phyloP scores from a whole-genome alignment of 2,797 vertebrate species.

The Girardinus metallicus region DNA sequence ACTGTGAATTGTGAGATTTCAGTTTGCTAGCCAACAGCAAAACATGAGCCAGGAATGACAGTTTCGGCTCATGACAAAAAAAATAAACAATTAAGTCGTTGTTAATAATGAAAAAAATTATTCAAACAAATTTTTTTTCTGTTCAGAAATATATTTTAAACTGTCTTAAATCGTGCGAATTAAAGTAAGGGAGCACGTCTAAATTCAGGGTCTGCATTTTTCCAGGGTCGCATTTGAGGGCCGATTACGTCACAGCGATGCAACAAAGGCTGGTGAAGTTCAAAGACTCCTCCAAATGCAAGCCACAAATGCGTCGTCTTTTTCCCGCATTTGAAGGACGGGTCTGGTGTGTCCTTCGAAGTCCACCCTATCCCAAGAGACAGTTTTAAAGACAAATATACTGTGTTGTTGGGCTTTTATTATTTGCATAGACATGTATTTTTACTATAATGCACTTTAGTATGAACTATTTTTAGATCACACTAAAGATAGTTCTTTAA shows the following conservation, averaged over 20 bases:
- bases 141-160: not conserved
- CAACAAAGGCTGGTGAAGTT: not conserved
- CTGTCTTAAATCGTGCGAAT: not conserved
- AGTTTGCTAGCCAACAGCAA: not conserved
- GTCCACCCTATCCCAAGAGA: not conserved
- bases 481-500: too few relatives aligned
- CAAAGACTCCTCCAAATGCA: not conserved
- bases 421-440: not conserved
- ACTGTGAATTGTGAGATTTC: not conserved
- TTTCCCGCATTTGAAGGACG: not conserved
- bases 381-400: not conserved
- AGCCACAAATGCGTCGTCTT: not conserved
- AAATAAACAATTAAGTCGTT: not conserved
- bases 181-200: not conserved
- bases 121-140: not conserved
- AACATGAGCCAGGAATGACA: not conserved
- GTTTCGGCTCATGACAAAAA: not conserved
- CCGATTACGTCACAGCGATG: not conserved
- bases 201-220: not conserved
- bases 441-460: not conserved
- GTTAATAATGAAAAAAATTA: not conserved
- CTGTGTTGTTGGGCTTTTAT: not conserved
- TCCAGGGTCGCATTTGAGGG: not conserved
- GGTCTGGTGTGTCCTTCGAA: not conserved
- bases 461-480: too few relatives aligned